Base-by-base conservation (phyloP, 2,888 invertebrate genomes). In the Drosophila aldrichi region DNA sequence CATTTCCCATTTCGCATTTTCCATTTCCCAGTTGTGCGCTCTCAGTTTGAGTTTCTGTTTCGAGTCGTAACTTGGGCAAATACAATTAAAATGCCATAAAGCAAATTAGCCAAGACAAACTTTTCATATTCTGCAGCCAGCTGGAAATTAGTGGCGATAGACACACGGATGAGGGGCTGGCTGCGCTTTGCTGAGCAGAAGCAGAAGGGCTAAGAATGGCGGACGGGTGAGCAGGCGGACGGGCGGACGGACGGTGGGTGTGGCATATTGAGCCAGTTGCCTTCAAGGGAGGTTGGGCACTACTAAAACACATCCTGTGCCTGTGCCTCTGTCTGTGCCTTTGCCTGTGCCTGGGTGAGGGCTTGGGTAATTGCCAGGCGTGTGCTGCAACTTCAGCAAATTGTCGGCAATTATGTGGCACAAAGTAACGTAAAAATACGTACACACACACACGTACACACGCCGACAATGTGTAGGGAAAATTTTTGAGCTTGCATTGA, bases 11-110 rank as follows among this genome's bases (percentile, higher is more conserved):
- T 43, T 60, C 14, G 32, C 32, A 46, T 41, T 51, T 74, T 32
- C 41, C 32, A 46, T 41, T 51, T 74, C 41, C 29, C 48, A 32
- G 18, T 49, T 49, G 48, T n/a, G 6, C 48, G 29, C 29, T 48
- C 38, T 51, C 8, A 56, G 32, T 43, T 56, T 41, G 29, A 43
- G 43, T 56, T 56, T 41, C 43, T 38, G 52, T 52, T 56, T 38
- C 49, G 20, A 65, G 58, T 64, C 54, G 54, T 25, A 54, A 36
- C 40, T 52, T 77, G 67, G 62, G 80, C 70, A 86, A 86, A 86
- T 85, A 89, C 88, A 86, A 86, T 86, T 86, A 86, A 86, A 86
- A 89, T 85, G 80, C 82, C 86, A 89, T 86, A 86, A 89, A 89
- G 81, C 79, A 86, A 86, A 86, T 86, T 86, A 89, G 88, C 88